phyloP scores from a whole-genome alignment of 1,140 invertebrate genomes.

The Sycobia sp. region DNA sequence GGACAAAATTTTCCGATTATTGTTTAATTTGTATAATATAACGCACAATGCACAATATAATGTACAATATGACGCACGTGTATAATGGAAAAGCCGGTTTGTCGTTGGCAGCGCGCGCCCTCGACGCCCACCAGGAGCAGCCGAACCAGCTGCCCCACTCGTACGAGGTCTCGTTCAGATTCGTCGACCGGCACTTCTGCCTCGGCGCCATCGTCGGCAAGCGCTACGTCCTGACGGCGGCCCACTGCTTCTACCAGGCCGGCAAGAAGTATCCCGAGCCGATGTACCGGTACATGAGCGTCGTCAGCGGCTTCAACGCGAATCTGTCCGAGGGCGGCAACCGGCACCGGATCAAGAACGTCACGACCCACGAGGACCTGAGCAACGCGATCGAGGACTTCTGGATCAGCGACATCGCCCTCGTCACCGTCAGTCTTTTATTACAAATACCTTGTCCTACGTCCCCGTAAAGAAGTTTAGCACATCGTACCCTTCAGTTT shows the following conservation, averaged over 20 bases:
- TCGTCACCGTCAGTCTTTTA: slow-evolving; percentile 18
- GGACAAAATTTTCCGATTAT: no score
- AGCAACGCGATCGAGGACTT: slow-evolving; percentile 1
- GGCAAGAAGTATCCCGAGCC: slow-evolving; percentile 9
- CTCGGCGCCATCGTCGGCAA: slow-evolving; percentile 3
- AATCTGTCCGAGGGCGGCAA: slow-evolving; percentile 1
- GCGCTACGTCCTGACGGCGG: slow-evolving; percentile 2
- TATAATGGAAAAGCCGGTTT: no score
- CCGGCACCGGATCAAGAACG: not conserved
- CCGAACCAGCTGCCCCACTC: slow-evolving; percentile 19
- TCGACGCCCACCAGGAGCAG: no score
- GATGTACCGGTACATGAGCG: slow-evolving; percentile 19
- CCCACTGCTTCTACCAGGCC: slow-evolving; percentile 16
- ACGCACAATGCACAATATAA: no score
- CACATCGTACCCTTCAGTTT: no score
- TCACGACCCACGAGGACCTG: slow-evolving; percentile 8
- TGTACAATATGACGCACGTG: no score
- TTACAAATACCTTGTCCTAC: no score
- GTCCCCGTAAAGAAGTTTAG: no score
- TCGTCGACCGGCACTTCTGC: slow-evolving; percentile 8
- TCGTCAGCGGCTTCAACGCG: slow-evolving; percentile 2
- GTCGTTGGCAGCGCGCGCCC: no score
- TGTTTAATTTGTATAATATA: no score
- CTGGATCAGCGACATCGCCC: slow-evolving; percentile 19
- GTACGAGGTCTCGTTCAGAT: slow-evolving; percentile 17